A percentile compares a stretch with the other conserved stretches of the same genome.
Evolutionary conservation across 2,113 vertebrate genomes (phyloP).

Genomic region (Cephalopterus ornatus): DNA sequence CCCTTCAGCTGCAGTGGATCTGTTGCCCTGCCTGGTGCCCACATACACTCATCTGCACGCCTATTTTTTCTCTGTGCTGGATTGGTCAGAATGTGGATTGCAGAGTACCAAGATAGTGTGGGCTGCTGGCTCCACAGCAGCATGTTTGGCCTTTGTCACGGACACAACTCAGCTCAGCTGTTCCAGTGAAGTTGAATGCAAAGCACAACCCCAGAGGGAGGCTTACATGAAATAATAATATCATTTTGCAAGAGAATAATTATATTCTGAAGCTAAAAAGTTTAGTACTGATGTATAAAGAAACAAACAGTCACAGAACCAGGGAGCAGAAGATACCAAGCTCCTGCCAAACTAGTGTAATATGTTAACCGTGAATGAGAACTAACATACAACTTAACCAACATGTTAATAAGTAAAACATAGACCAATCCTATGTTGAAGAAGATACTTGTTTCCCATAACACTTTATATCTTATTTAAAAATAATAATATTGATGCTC

Average conservation of each 20-base stretch:
- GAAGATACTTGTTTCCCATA: not conserved
- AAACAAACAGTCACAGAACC: not conserved
- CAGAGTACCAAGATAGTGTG: not conserved
- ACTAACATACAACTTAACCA: not conserved
- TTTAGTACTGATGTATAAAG: not conserved
- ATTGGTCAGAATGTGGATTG: not conserved
- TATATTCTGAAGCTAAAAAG: not conserved
- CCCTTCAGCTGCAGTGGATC: not conserved
- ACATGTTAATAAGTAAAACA: not conserved
- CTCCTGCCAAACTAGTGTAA: not conserved
- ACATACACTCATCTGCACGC: fast-evolving
- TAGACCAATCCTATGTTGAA: not conserved
- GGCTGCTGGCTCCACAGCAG: not conserved
- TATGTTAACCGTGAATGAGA: not conserved
- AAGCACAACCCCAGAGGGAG: not conserved
- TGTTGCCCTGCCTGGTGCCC: not conserved
- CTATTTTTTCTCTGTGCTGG: not conserved
- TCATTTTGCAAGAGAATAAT: not conserved
- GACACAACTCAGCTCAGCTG: not conserved
- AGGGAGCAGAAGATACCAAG: not conserved
- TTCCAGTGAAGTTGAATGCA: not conserved
- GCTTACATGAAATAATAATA: not conserved
- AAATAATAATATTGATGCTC: not conserved
- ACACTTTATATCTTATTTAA: not conserved
- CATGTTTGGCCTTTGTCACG: not conserved